Evolutionary conservation across 1,140 invertebrate species (phyloP), one percentile per base, ranked within the genome.

Genomic region (Brachionus manjavacas): DNA sequence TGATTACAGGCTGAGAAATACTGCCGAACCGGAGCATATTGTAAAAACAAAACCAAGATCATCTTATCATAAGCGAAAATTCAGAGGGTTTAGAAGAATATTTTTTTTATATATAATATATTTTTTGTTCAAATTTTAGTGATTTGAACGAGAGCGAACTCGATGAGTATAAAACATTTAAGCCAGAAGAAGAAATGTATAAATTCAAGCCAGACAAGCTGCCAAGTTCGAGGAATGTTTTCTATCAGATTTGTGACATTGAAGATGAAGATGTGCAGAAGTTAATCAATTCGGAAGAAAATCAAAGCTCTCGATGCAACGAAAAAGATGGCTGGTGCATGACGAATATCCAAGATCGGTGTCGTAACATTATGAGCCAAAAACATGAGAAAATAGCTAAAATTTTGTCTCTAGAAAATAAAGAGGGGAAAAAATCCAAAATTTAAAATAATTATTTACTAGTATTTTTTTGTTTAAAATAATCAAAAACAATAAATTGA

Each of bases 201-300:
- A 91, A 92, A 80, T 94, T 94, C 87, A 89, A 91, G n/a, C 92
- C 93, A 0, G 92, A 92, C 3, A 90, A 90, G 39, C 89, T 94
- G 74, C 94, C 94, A 2, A 91, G 93, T 1, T 93, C 93, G 20
- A 89, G 93, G 60, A 94, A 95, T 89, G 93, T 94, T 91, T 94
- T 94, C 90, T 91, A 90, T 84, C 89, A 95, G 92, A 93, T 94
- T 86, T 94, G 94, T 87, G 94, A 97, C 88, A 91, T 97, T 35
- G 89, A 93, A n/a, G 90, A 95, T n/a, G 91, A 92, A 0, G 94
- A 95, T 90, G 93, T 97, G 84, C 93, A 96, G 88, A 92, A 92
- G 85, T 92, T 96, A 90, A 86, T 96, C 8, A 89, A 91, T 11
- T 91, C 92, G 83, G 91, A 94, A 84, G 93, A 93, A 2, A 60